phyloP scores from a whole-genome alignment of 2,797 vertebrate species.

The Lindbergichthys nudifrons region DNA sequence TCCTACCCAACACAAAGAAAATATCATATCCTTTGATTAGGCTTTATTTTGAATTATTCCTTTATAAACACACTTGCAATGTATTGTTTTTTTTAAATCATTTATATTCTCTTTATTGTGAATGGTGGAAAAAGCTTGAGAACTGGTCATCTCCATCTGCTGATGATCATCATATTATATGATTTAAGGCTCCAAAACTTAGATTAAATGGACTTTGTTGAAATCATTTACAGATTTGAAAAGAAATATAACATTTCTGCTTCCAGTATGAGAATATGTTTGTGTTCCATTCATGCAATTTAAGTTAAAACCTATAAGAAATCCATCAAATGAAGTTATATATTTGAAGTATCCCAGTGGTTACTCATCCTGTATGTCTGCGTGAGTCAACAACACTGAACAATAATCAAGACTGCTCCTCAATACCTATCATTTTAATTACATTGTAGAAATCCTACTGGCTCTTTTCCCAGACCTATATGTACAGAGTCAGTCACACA shows the following conservation, averaged over 20 bases:
- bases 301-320: conserved; percentile 10
- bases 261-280: neutral
- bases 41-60: conserved; percentile 20
- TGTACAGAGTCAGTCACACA: conserved; percentile 73
- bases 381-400: conserved; percentile 37
- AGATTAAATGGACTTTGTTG: neutral
- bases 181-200: conserved; percentile 6
- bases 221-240: conserved; percentile 13
- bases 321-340: conserved; percentile 30
- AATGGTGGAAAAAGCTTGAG: conserved; percentile 6
- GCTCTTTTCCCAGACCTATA: conserved; percentile 68
- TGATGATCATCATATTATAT: conserved; percentile 2
- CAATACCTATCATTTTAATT: conserved; percentile 76
- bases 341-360: conserved; percentile 27
- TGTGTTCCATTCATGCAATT: conserved; percentile 18
- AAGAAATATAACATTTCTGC: neutral
- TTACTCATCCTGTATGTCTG: conserved; percentile 19
- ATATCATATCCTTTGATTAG: conserved; percentile 11
- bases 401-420: conserved; percentile 49
- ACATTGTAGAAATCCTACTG: conserved; percentile 65
- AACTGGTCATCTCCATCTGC: neutral
- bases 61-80: neutral
- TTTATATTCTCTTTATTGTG: conserved; percentile 1
- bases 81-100: neutral
- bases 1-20: conserved; percentile 20